Percentiles rank a stretch among this genome's conserved stretches.
These are phyloP conservation scores for Epinephelus malabaricus DNA, from an alignment of 2,797 vertebrate species.

Conservation along the genomic window DNA sequence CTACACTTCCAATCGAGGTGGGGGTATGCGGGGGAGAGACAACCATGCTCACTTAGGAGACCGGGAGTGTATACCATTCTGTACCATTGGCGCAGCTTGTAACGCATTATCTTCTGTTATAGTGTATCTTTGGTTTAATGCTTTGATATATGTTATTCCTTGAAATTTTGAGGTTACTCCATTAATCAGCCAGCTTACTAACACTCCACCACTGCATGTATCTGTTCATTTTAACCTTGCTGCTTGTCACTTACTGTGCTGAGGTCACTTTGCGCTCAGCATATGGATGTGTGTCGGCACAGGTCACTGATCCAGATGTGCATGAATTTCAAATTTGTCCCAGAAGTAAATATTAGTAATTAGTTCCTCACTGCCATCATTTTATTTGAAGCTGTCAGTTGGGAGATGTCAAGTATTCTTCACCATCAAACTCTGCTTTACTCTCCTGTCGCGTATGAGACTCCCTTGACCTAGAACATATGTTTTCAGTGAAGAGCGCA, in stretches of 20 bases:
- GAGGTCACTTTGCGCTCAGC: slow-evolving; percentile 26
- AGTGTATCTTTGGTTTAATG: neutral
- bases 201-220: neutral
- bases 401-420: slow-evolving; percentile 11
- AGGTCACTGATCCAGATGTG: slow-evolving; percentile 67
- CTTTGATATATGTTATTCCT: neutral
- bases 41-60: no score
- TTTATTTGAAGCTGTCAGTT: slow-evolving; percentile 18
- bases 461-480: slow-evolving; percentile 11
- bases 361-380: slow-evolving; percentile 3
- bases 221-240: slow-evolving; percentile 35
- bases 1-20: no score
- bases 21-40: no score
- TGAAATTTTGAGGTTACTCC: neutral
- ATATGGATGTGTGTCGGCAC: slow-evolving; percentile 41
- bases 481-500: neutral
- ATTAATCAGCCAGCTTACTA: neutral
- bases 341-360: slow-evolving; percentile 47
- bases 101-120: no score
- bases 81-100: no score
- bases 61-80: no score
- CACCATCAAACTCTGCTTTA: neutral
- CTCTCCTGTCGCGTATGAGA: neutral
- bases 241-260: neutral
- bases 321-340: slow-evolving; percentile 62